Conservation (phyloP, 2,113 vertebrate species). For the Eublepharis macularius region DNA sequence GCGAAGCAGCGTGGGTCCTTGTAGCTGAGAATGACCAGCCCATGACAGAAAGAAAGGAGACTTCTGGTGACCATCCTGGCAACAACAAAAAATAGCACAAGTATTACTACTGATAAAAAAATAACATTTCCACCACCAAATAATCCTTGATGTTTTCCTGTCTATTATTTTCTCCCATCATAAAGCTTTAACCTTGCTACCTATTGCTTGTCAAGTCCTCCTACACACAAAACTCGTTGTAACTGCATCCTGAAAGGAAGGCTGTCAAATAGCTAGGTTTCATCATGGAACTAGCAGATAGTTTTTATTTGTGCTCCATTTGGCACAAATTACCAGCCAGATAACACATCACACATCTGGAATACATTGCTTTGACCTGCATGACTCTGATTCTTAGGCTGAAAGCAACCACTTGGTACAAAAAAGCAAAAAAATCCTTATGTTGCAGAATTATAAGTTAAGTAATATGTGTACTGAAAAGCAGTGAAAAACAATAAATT, state of each 20-base stretch:
- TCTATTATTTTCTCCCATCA: too few species aligned
- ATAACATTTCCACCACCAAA: neutral
- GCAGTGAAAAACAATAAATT: neutral
- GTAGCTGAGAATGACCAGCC: neutral
- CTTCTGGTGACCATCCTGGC: neutral
- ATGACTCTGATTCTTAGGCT: neutral
- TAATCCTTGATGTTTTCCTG: too few species aligned
- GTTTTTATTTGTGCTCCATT: neutral
- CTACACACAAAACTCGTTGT: neutral
- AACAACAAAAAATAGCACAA: neutral
- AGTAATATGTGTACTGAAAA: neutral
- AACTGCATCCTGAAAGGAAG: neutral
- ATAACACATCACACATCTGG: neutral
- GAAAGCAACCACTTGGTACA: neutral
- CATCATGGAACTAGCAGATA: neutral
- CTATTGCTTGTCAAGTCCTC: neutral
- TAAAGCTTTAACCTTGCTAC: neutral
- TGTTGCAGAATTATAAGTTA: neutral
- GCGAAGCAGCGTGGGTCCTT: neutral
- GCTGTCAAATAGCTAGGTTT: neutral
- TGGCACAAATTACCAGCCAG: neutral
- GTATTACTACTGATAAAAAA: neutral
- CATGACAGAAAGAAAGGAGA: neutral
- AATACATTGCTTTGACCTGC: neutral
- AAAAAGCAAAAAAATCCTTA: neutral